Percentiles rank a stretch among this genome's conserved stretches.
These are phyloP conservation scores for Diogma glabrata DNA, from an alignment of 2,888 invertebrate species.

Conservation along the genomic window DNA sequence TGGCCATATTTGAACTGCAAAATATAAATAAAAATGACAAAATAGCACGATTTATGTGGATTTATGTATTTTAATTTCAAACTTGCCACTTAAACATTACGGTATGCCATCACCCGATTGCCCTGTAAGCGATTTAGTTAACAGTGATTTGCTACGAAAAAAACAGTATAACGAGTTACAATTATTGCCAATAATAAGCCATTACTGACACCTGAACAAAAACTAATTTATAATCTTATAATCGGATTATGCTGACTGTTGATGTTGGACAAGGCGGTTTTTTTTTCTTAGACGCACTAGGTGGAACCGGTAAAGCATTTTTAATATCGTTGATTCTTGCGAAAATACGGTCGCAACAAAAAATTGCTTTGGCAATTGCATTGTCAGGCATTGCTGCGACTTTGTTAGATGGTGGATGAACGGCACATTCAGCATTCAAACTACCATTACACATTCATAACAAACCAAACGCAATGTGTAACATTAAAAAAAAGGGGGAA, in stretches of 20 bases:
- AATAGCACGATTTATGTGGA: too few species aligned
- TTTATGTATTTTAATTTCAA: too few species aligned
- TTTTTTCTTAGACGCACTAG: slow-evolving; percentile 5
- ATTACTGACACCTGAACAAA: slow-evolving; percentile 19
- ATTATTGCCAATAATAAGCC: slow-evolving; percentile 11
- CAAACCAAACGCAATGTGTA: neutral
- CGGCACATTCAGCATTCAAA: neutral
- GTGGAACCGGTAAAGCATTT: neutral
- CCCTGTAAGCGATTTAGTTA: slow-evolving; percentile 15
- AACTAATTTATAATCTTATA: slow-evolving; percentile 19
- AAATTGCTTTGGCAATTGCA: neutral
- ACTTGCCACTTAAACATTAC: too few species aligned
- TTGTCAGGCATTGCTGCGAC: neutral
- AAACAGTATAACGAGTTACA: neutral
- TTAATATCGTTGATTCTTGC: neutral
- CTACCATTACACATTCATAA: neutral
- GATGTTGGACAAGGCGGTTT: slow-evolving; percentile 16
- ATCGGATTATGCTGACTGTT: slow-evolving; percentile 20
- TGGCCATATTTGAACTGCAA: too few species aligned
- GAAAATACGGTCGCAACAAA: neutral
- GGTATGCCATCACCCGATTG: slow-evolving; percentile 20
- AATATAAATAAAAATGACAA: too few species aligned
- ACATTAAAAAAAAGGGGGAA: neutral
- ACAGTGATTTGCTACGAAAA: neutral
- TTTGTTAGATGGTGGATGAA: neutral